Evolutionary conservation across 1,140 invertebrate genomes (phyloP).

Genomic region (Dendrolimus punctatus): DNA sequence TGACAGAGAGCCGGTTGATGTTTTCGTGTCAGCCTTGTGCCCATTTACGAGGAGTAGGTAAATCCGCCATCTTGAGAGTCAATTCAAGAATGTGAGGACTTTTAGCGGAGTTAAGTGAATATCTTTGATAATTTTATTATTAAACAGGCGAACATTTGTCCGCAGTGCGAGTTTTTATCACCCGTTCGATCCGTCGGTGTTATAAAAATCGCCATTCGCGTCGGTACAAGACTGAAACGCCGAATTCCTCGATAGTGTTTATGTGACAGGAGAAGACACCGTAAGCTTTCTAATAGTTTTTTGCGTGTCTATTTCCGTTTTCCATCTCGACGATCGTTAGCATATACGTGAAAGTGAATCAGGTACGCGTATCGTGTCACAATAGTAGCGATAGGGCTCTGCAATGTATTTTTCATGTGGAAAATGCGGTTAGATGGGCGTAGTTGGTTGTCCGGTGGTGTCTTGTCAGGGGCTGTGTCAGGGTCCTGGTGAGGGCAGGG

Average conservation of each 20-base stretch:
- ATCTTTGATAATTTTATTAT: slow-evolving; percentile 64
- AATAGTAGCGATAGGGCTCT: slow-evolving; percentile 26
- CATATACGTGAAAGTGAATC: slow-evolving; percentile 64
- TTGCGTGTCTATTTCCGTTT: slow-evolving; percentile 70
- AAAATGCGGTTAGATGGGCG: slow-evolving; percentile 69
- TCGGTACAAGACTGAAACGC: slow-evolving; percentile 48
- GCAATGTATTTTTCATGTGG: slow-evolving; percentile 55
- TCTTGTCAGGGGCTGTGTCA: slow-evolving; percentile 30
- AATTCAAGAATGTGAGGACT: slow-evolving; percentile 70
- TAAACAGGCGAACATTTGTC: slow-evolving; percentile 54
- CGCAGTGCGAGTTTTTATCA: slow-evolving; percentile 32
- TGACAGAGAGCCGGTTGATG: slow-evolving; percentile 68
- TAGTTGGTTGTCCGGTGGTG: slow-evolving; percentile 50
- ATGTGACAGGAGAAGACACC: slow-evolving; percentile 69
- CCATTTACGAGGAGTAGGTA: slow-evolving; percentile 70
- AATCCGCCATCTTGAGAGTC: slow-evolving; percentile 73
- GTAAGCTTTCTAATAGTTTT: slow-evolving; percentile 72
- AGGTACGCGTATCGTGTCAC: slow-evolving; percentile 36
- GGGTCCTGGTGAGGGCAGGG: slow-evolving; percentile 41
- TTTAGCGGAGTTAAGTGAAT: slow-evolving; percentile 64
- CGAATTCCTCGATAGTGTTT: slow-evolving; percentile 69
- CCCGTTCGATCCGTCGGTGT: slow-evolving; percentile 33
- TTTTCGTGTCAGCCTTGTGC: slow-evolving; percentile 72
- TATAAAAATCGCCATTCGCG: slow-evolving; percentile 42
- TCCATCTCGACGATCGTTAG: slow-evolving; percentile 62